Conservation (phyloP, 2,113 vertebrate species). For the Sporophila hypoxantha region DNA sequence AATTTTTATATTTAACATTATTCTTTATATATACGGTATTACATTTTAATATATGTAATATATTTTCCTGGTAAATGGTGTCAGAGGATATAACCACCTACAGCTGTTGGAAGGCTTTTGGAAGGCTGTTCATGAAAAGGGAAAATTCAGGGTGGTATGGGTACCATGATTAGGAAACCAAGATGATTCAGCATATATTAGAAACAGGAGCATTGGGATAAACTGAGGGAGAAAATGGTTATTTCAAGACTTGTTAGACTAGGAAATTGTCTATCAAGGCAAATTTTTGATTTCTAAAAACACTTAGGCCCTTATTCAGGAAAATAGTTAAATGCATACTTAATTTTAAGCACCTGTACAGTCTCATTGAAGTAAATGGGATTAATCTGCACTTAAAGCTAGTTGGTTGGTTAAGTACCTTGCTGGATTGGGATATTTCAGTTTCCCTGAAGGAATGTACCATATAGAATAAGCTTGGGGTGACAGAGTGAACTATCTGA, state of each 20-base stretch:
- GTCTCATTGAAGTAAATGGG: not conserved
- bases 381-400: slow-evolving; percentile 5
- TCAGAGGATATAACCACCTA: not conserved
- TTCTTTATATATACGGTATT: not conserved
- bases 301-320: slow-evolving; percentile 3
- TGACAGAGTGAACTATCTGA: slow-evolving; percentile 50
- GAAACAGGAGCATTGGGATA: slow-evolving; percentile 2
- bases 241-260: slow-evolving; percentile 23
- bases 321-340: slow-evolving; percentile 11
- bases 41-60: not conserved
- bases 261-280: slow-evolving; percentile 37
- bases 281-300: not conserved
- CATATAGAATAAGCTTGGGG: slow-evolving; percentile 26
- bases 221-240: not conserved
- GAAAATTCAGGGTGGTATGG: not conserved
- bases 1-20: not conserved
- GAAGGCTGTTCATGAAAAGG: not conserved
- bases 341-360: slow-evolving; percentile 54
- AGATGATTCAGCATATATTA: slow-evolving; percentile 9
- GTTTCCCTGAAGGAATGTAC: slow-evolving; percentile 5
- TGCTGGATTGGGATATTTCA: slow-evolving; percentile 10
- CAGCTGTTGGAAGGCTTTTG: not conserved
- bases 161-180: not conserved
- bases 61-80: not conserved
- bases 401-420: slow-evolving; percentile 4